A percentile compares a stretch with the other conserved stretches of the same genome.
These are phyloP conservation scores for Caenorhabditis angaria DNA, from an alignment of 2,888 invertebrate genomes.

Conservation along the genomic window DNA sequence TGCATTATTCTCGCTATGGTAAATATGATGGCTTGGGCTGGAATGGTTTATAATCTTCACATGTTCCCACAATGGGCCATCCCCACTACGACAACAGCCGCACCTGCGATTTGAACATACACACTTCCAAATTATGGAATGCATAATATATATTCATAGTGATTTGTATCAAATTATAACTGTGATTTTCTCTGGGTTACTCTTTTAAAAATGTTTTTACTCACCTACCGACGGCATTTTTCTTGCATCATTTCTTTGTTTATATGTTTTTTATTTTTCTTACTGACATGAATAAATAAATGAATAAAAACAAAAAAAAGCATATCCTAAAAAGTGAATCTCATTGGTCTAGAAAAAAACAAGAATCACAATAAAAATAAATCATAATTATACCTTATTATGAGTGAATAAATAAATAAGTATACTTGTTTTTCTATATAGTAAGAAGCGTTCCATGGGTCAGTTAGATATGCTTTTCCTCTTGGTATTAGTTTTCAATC, in stretches of 20 bases:
- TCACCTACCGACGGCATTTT: neutral
- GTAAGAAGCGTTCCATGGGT: conserved; percentile 4
- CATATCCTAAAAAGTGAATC: neutral
- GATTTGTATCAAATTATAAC: neutral
- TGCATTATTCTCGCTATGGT: conserved; percentile 45
- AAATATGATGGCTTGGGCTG: conserved; percentile 50
- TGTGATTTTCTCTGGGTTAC: conserved; percentile 5
- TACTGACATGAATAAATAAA: too few species aligned
- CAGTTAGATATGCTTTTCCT: neutral
- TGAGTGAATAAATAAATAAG: neutral
- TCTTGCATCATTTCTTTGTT: neutral
- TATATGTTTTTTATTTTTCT: neutral
- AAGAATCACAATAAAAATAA: neutral
- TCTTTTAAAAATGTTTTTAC: neutral
- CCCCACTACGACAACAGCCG: conserved; percentile 7
- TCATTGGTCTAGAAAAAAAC: neutral
- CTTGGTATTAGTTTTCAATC: neutral
- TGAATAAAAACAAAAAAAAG: neutral
- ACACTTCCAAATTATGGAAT: neutral
- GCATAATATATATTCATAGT: neutral
- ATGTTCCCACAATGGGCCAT: conserved; percentile 56
- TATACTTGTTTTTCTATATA: neutral
- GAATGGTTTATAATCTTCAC: conserved; percentile 48
- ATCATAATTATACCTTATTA: neutral
- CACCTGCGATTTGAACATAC: neutral